Evolutionary conservation across 2,797 vertebrate genomes (phyloP).

Genomic region (Leucoraja ocellata): DNA sequence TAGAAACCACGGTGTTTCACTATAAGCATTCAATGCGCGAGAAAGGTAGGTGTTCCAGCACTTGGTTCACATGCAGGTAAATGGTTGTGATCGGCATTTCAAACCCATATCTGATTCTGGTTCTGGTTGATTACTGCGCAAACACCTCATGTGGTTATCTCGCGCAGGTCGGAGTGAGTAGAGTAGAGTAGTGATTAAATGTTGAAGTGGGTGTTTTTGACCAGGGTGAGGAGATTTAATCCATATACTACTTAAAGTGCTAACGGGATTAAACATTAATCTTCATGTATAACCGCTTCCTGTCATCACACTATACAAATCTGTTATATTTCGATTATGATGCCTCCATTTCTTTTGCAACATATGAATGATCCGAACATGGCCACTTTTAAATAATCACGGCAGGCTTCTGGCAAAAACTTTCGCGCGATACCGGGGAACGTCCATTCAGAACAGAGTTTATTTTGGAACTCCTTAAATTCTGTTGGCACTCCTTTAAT

Average conservation of each 20-base stretch:
- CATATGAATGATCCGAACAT: background rate
- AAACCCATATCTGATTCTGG: background rate
- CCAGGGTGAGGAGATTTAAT: no score
- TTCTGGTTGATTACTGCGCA: no score
- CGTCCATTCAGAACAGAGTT: background rate
- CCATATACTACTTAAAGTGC: background rate
- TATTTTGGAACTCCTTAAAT: no score
- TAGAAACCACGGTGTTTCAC: no score
- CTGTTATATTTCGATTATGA: background rate
- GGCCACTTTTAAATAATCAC: background rate
- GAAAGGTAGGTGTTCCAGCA: background rate
- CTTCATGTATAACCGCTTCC: background rate
- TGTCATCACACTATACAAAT: background rate
- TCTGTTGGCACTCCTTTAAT: background rate
- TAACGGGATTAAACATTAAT: background rate
- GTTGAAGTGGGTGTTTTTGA: no score
- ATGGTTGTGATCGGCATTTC: background rate
- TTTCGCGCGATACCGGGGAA: no score
- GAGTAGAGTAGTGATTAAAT: no score
- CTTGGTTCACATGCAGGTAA: background rate
- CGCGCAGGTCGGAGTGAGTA: no score
- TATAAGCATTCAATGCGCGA: background rate
- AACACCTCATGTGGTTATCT: no score
- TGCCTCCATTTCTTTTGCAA: background rate
- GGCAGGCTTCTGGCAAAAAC: no score